Base-by-base conservation (phyloP, 1,140 invertebrate species). In the Temnothorax nylanderi region DNA sequence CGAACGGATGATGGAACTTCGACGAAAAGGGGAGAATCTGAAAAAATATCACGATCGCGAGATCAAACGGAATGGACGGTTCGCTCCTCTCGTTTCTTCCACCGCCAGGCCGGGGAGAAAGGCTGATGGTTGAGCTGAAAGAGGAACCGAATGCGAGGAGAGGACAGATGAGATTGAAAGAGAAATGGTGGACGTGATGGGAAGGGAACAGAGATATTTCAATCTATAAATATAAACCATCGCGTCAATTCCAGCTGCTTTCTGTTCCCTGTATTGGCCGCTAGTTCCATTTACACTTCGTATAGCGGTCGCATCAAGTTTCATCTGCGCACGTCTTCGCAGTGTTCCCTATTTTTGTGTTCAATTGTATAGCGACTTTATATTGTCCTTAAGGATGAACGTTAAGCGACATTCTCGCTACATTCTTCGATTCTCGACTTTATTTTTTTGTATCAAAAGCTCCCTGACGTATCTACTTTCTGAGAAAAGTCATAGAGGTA, bases 181-280 rank as follows among this genome's bases (percentile, higher is more conserved):
- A 58, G 44, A 85, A 5, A 37, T 34, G 37, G 32, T 13, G 21
- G 21, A 54, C 18, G 21, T 32, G 26, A 51, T 47, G 26, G n/a
- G 13, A n/a, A 26, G 1, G 21, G 32, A 64, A 65, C 54, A 75
- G 84, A 60, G 80, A 75, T 18, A 56, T 84, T 90, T 90, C 89
- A 85, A 92, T 92, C 87, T 89, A 92, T 88, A 92, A 93, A 90
- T 92, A 91, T 91, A 90, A 91, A 89, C 65, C 90, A 85, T 87
- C 65, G 32, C 80, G 51, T 74, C 87, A 91, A 90, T 91, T 91
- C 80, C 88, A 88, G 78, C 56, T 88, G 89, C 58, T 88, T 77
- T 87, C 62, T 37, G 41, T 62, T 64, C 60, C 49, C 51, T 87
- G 87, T 85, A 87, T 86, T 77, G 88, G 65, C 87, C 91, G 86